Conservation (phyloP, 1,140 invertebrate genomes). For the Bombus picipes region DNA sequence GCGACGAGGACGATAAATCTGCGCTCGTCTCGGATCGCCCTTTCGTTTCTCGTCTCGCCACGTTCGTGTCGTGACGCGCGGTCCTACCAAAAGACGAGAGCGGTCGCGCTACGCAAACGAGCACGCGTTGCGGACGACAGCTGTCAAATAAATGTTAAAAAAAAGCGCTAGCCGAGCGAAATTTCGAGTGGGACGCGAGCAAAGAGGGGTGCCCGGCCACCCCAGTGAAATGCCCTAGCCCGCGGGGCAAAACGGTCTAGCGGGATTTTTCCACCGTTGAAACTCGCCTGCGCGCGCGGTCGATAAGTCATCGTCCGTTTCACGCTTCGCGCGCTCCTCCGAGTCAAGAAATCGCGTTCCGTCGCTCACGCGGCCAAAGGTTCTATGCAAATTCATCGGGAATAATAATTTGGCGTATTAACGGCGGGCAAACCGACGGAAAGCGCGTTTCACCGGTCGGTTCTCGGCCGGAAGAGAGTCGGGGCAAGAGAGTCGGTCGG, state of each 20-base stretch:
- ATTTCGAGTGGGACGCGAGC: slow-evolving; percentile 78
- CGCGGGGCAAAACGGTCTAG: slow-evolving; percentile 68
- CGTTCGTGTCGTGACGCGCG: background rate
- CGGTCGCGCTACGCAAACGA: slow-evolving; percentile 64
- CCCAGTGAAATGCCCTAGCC: slow-evolving; percentile 70
- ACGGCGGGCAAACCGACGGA: background rate
- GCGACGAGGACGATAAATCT: no score
- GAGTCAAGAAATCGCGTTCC: background rate
- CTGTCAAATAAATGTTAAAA: slow-evolving; percentile 83
- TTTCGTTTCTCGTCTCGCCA: no score
- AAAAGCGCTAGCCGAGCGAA: slow-evolving; percentile 80
- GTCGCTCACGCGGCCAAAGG: background rate
- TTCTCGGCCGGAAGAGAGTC: no score
- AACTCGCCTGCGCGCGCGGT: slow-evolving; percentile 62
- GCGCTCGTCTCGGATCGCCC: no score
- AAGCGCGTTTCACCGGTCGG: slow-evolving; percentile 12
- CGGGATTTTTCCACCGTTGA: slow-evolving; percentile 73
- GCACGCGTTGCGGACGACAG: slow-evolving; percentile 79
- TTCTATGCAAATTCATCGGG: slow-evolving; percentile 2
- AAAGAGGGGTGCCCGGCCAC: slow-evolving; percentile 68
- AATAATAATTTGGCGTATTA: slow-evolving; percentile 30
- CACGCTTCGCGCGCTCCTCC: background rate
- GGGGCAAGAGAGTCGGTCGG: background rate
- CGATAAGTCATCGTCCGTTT: slow-evolving; percentile 75
- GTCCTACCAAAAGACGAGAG: slow-evolving; percentile 46